phyloP scores from a whole-genome alignment of 1,140 invertebrate genomes.

The Macrostomum lignano region DNA sequence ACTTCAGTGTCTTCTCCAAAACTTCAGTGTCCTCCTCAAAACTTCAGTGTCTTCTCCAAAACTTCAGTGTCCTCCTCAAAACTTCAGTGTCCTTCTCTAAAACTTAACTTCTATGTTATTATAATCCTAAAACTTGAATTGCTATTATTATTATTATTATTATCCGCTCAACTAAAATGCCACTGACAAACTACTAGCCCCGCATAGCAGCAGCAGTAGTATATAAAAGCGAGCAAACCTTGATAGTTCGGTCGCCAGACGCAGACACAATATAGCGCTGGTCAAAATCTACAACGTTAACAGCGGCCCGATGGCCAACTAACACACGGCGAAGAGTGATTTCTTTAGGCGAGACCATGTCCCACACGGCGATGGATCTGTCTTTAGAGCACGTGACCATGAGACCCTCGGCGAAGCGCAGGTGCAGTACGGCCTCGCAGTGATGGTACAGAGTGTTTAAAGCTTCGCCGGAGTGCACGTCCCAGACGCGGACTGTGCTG shows the following conservation, averaged over 20 bases:
- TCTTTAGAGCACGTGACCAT: conserved; percentile 99
- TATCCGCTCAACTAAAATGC: too few species aligned
- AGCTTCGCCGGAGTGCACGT: conserved; percentile 25
- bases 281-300: conserved; percentile 98
- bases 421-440: conserved; percentile 89
- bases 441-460: conserved; percentile 96
- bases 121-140: too few species aligned
- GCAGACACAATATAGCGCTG: conserved; percentile 97
- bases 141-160: too few species aligned
- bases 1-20: too few species aligned
- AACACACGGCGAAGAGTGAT: conserved; percentile 62
- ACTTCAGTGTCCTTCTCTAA: too few species aligned
- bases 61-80: too few species aligned
- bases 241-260: conserved; percentile 86
- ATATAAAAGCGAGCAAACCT: not conserved
- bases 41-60: too few species aligned
- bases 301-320: conserved; percentile 85
- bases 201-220: not conserved
- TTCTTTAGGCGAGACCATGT: conserved; percentile 71
- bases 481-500: conserved; percentile 5
- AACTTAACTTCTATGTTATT: too few species aligned
- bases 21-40: too few species aligned
- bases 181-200: not conserved
- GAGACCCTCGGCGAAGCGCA: conserved; percentile 89
- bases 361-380: conserved; percentile 95